Percentiles rank a stretch among this genome's conserved stretches.
phyloP scores from a whole-genome alignment of 35 echinoderm and acorn worm genomes.

The Ophioderma brevispina region DNA sequence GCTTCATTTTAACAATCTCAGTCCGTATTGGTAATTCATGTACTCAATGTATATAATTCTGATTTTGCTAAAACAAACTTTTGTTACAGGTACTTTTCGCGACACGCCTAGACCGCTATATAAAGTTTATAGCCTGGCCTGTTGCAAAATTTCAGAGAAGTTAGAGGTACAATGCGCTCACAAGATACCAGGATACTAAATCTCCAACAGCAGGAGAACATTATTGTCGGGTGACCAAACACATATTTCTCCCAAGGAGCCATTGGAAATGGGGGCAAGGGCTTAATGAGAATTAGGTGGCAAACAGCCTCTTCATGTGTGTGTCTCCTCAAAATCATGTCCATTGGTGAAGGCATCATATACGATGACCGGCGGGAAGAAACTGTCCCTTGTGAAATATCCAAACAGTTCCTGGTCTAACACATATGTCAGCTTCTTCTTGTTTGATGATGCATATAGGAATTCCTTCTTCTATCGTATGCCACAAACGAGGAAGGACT shows the following conservation, averaged over 20 bases:
- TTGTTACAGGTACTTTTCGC: too few species aligned
- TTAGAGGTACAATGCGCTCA: not conserved
- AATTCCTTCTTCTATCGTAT: not conserved
- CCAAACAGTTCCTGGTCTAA: not conserved
- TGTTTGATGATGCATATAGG: not conserved
- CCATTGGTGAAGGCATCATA: conserved; percentile 40
- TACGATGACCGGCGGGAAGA: conserved; percentile 8
- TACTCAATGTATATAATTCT: too few species aligned
- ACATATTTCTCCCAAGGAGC: not conserved
- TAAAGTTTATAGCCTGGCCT: too few species aligned
- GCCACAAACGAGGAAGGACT: too few species aligned
- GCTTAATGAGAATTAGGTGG: not conserved
- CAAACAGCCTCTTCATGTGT: not conserved
- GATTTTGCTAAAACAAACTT: too few species aligned
- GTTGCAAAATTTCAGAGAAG: not conserved
- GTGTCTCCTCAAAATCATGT: conserved; percentile 25
- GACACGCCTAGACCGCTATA: too few species aligned
- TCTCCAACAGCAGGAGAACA: not conserved
- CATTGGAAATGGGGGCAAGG: not conserved
- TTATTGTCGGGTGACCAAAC: not conserved
- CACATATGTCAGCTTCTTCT: not conserved
- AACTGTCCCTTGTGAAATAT: conserved; percentile 8
- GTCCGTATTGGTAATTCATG: too few species aligned
- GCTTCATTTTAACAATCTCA: too few species aligned
- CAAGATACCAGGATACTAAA: not conserved